Conservation (phyloP, 2,113 vertebrate genomes). For the Pachypanchax playfairii region DNA sequence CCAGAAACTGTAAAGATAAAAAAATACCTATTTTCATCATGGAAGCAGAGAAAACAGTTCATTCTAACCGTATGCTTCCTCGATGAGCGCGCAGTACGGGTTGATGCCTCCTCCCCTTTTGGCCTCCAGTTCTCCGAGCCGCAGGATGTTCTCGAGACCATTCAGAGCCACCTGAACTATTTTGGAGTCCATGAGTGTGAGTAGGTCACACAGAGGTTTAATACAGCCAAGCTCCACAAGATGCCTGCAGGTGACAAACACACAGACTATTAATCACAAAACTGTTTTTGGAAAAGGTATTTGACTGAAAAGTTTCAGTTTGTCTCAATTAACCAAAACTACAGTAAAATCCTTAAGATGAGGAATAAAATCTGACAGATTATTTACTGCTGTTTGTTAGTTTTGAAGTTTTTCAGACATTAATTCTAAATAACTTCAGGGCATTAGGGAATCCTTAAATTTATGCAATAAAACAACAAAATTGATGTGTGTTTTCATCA, state of each 20-base stretch:
- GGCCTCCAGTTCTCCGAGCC: slow-evolving; percentile 94
- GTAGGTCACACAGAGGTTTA: slow-evolving; percentile 96
- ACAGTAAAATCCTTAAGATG: too few relatives aligned
- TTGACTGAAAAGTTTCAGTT: too few relatives aligned
- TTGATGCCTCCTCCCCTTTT: slow-evolving; percentile 93
- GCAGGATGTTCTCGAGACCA: slow-evolving; percentile 95
- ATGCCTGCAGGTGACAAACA: slow-evolving; percentile 82
- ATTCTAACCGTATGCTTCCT: slow-evolving; percentile 93
- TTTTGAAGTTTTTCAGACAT: not conserved
- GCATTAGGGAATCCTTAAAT: not conserved
- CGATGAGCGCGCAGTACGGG: slow-evolving; percentile 95
- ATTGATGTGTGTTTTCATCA: too few relatives aligned
- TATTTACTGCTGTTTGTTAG: not conserved
- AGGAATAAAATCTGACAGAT: not conserved
- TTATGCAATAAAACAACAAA: too few relatives aligned
- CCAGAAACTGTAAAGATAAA: too few relatives aligned
- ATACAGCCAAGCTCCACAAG: slow-evolving; percentile 95
- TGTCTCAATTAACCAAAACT: not conserved
- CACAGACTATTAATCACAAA: too few relatives aligned
- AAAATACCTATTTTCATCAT: too few relatives aligned
- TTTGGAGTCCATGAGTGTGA: slow-evolving; percentile 98
- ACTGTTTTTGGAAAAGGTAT: too few relatives aligned
- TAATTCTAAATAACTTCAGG: not conserved
- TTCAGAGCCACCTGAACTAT: slow-evolving; percentile 97
- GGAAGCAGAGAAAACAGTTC: too few relatives aligned